These are phyloP conservation scores for Cantharis flavilabris DNA, from an alignment of 2,888 invertebrate species.

Conservation along the genomic window DNA sequence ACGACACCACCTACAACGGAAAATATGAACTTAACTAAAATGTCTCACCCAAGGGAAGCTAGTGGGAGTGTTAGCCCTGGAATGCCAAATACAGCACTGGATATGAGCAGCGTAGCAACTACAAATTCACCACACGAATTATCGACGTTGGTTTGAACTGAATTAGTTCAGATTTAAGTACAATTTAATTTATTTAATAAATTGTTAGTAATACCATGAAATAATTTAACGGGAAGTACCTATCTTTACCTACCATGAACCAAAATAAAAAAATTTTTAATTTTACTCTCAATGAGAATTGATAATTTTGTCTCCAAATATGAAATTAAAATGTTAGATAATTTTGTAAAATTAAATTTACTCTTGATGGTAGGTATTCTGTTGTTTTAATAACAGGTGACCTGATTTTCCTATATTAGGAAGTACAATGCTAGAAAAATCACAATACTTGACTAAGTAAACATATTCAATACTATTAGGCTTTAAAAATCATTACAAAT, in stretches of 20 bases:
- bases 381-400: constrained; percentile 12
- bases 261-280: not conserved
- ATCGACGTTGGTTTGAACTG: constrained; percentile 68
- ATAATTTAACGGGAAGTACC: constrained; percentile 7
- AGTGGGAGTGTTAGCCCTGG: constrained; percentile 70
- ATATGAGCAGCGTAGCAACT: constrained; percentile 68
- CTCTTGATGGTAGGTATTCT: not conserved
- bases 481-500: not conserved
- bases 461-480: not conserved
- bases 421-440: constrained; percentile 15
- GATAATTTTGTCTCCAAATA: too few relatives aligned
- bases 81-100: constrained; percentile 60
- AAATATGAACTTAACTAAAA: constrained; percentile 47
- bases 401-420: constrained; percentile 24
- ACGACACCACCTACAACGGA: constrained; percentile 59
- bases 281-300: not conserved
- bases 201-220: not conserved
- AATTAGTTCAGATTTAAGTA: constrained; percentile 3
- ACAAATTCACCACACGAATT: constrained; percentile 69
- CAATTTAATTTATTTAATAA: constrained; percentile 10
- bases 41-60: constrained; percentile 56
- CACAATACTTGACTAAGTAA: constrained; percentile 11
- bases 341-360: not conserved
- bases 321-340: too few relatives aligned
- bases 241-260: not conserved